These are phyloP conservation scores for Geotrupes spiniger DNA, from an alignment of 2,888 invertebrate species.

Conservation along the genomic window DNA sequence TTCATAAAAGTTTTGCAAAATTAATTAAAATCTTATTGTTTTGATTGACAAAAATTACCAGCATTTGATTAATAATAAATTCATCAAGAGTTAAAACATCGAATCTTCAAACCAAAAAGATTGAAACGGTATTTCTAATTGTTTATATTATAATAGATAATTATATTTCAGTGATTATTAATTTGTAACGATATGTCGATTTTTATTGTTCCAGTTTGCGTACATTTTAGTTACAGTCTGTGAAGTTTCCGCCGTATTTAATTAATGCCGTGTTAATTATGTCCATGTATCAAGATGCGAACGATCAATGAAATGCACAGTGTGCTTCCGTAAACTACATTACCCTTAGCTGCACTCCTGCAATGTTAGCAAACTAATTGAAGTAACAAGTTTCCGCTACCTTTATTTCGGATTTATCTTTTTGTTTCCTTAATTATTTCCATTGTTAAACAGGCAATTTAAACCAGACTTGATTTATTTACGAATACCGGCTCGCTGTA, in stretches of 20 bases:
- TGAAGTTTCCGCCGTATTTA: background rate
- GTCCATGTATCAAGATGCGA: constrained; percentile 4
- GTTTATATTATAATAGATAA: no score
- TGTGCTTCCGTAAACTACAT: constrained; percentile 1
- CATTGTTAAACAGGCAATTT: constrained; percentile 8
- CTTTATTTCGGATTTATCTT: constrained; percentile 6
- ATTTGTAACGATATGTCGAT: no score
- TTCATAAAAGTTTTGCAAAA: no score
- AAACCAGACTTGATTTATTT: constrained; percentile 5
- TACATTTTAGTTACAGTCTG: no score
- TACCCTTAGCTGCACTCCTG: background rate
- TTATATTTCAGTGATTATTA: no score
- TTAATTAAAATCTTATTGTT: no score
- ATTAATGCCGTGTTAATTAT: constrained; percentile 4
- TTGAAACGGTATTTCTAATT: no score
- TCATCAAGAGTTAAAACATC: no score
- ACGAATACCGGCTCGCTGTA: background rate
- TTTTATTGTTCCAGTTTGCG: no score
- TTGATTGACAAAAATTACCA: no score
- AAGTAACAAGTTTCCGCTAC: constrained; percentile 7
- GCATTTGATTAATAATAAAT: no score
- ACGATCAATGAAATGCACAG: background rate
- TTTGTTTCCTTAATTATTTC: constrained; percentile 5
- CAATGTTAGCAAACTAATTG: constrained; percentile 1
- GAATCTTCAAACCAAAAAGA: no score